Evolutionary conservation across 2,888 invertebrate species (phyloP).

Genomic region (Nasonovia ribisnigri): DNA sequence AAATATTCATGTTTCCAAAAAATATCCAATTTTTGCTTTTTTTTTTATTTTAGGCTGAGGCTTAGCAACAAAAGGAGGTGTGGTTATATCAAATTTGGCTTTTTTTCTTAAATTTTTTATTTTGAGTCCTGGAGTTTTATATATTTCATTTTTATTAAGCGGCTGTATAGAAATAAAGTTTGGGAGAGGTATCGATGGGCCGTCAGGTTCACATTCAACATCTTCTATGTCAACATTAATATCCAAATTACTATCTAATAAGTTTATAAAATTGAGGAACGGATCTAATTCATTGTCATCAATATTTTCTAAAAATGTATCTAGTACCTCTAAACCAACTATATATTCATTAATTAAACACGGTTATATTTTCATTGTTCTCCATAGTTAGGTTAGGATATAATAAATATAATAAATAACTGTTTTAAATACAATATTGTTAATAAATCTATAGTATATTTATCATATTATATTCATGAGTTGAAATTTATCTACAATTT

Average conservation of each 20-base stretch:
- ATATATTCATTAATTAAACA: neutral
- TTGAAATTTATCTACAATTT: too few species aligned
- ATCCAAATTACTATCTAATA: slow-evolving; percentile 25
- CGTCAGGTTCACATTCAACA: slow-evolving; percentile 16
- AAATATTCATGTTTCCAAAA: slow-evolving; percentile 5
- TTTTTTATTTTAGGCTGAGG: neutral
- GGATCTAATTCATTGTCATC: neutral
- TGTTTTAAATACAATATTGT: too few species aligned
- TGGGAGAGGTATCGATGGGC: neutral
- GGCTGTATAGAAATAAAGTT: slow-evolving; percentile 28
- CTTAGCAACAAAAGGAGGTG: slow-evolving; percentile 10
- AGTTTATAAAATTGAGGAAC: neutral
- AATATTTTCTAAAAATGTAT: slow-evolving; percentile 20
- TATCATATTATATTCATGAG: too few species aligned
- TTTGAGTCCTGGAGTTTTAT: slow-evolving; percentile 24
- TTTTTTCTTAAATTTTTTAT: slow-evolving; percentile 26
- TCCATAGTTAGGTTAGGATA: too few species aligned
- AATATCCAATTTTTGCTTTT: slow-evolving; percentile 16
- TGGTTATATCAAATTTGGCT: neutral
- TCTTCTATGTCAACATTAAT: neutral
- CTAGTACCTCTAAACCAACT: neutral
- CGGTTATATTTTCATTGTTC: too few species aligned
- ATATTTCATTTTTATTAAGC: slow-evolving; percentile 26
- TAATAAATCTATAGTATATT: too few species aligned
- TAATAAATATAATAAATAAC: too few species aligned